Evolutionary conservation across 2,113 vertebrate genomes (phyloP), one percentile per base, ranked within the genome.

Genomic region (Macaca mulatta): DNA sequence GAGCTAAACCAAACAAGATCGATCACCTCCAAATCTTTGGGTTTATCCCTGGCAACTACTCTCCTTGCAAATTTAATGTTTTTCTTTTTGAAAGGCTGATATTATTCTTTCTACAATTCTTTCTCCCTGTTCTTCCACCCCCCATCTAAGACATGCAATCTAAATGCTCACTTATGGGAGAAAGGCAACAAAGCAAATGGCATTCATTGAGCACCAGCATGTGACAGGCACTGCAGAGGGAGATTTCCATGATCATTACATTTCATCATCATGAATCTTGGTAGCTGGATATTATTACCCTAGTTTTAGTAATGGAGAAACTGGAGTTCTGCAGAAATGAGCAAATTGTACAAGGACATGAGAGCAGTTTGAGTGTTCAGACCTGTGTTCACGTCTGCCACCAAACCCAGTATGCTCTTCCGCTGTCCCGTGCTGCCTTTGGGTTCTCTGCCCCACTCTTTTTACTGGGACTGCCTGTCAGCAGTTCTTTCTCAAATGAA

Each of bases 181-280:
- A 69, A 61, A 59, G 50, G 10, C n/a, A 43, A n/a, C 20, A 30
- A 72, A 14, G 38, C 35, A 25, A 64, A 27, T 4, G 8, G 10
- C 8, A 7, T 4, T n/a, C 50, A 18, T 0, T 6, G 89, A 40
- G 27, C 22, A 59, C 7, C 16, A 32, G 6, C 23, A 13, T 0
- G 1, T 4, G 16, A 22, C 77, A 81, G 40, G 25, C n/a, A 32
- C 89, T 1, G 10, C 0, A 8, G 2, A n/a, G 12, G 45, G 23
- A 72, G 40, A 27, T 3, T 8, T 48, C 78, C 20, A 22, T 18
- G 13, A 40, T 4, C 12, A 13, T 35, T 38, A 55, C 59, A 57
- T 57, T 43, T 74, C 77, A 87, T 79, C 69, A 70, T n/a, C 40
- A 12, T 1, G 78, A 45, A 45, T 78, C 23, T 17, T 12, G 30